These are phyloP conservation scores for Platorchestia sp. DNA, from an alignment of 1,140 invertebrate genomes.

Conservation along the genomic window DNA sequence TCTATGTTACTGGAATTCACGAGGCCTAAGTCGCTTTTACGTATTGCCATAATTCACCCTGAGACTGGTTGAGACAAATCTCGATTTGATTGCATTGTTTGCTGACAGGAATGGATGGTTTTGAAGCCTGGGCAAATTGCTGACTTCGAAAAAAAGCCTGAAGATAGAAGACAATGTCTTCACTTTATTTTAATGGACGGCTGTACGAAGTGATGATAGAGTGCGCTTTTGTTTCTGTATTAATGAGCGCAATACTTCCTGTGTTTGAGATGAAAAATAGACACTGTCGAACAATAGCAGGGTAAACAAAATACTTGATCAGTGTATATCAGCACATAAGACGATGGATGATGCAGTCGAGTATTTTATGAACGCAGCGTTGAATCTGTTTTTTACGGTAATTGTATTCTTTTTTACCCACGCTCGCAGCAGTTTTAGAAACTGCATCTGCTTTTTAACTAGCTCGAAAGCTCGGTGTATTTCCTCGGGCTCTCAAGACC, in stretches of 20 bases:
- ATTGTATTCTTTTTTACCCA: background rate
- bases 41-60: background rate
- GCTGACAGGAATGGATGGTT: background rate
- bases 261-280: too few relatives aligned
- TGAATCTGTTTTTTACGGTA: background rate
- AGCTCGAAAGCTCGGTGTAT: background rate
- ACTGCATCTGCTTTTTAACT: background rate
- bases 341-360: background rate
- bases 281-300: too few relatives aligned
- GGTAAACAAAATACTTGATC: too few relatives aligned
- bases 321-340: too few relatives aligned
- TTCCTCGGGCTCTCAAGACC: background rate
- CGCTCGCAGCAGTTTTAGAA: background rate
- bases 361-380: background rate
- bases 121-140: background rate
- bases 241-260: too few relatives aligned
- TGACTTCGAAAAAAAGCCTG: background rate
- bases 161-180: background rate
- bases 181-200: background rate
- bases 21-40: background rate
- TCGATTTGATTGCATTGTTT: background rate
- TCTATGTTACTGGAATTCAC: background rate
- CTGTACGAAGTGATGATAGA: background rate
- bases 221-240: background rate
- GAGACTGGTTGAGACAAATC: background rate